phyloP scores from a whole-genome alignment of 2,797 vertebrate genomes.

The Apodemus agrarius region DNA sequence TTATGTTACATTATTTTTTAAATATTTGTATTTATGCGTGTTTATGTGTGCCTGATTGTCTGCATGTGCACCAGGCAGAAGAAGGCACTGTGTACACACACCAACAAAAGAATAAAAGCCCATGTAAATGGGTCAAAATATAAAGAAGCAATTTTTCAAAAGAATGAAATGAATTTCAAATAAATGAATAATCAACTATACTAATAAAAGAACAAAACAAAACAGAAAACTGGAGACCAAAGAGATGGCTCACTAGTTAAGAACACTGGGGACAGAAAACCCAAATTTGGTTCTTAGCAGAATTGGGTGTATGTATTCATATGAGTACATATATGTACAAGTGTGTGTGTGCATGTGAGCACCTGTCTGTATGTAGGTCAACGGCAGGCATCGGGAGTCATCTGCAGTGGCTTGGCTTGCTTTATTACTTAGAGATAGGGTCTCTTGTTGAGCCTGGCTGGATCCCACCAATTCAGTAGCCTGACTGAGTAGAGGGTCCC shows the following conservation, averaged over 20 bases:
- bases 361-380: background rate
- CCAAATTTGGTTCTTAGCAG: background rate
- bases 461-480: background rate
- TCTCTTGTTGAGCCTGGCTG: background rate
- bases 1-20: background rate
- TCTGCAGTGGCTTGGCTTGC: background rate
- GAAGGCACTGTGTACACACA: background rate
- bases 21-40: background rate
- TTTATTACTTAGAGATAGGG: background rate
- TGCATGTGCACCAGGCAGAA: background rate
- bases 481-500: background rate
- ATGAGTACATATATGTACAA: no score
- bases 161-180: background rate
- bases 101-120: background rate
- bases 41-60: background rate
- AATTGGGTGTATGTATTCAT: background rate
- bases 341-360: background rate
- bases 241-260: background rate
- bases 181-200: background rate
- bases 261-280: background rate
- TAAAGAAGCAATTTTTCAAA: background rate
- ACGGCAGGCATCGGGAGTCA: background rate
- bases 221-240: background rate
- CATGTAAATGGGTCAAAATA: background rate
- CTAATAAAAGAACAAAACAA: background rate